These are phyloP conservation scores for Eupristina koningsbergeri DNA, from an alignment of 1,140 invertebrate species.

Conservation along the genomic window DNA sequence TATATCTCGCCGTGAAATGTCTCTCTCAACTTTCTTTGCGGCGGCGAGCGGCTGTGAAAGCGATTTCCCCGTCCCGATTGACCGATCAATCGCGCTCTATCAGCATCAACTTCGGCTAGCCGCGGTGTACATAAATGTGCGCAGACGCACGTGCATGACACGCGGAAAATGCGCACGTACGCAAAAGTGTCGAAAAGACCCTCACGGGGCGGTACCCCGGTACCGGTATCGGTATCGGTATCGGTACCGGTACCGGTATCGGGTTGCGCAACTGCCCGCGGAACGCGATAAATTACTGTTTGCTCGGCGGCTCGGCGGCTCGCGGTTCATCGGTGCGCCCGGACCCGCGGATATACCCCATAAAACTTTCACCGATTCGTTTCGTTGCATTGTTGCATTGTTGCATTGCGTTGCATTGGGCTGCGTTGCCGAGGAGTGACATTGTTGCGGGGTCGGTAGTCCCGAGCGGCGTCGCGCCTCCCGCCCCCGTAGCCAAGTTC, in stretches of 20 bases:
- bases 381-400: constrained; percentile 30
- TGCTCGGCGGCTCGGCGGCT: too few relatives aligned
- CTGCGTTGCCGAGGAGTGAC: constrained; percentile 3
- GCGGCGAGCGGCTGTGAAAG: background rate
- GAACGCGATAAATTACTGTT: too few relatives aligned
- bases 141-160: background rate
- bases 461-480: background rate
- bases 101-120: background rate
- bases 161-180: background rate
- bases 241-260: background rate
- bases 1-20: background rate
- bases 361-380: constrained; percentile 50
- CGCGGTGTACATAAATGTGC: too few relatives aligned
- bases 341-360: background rate
- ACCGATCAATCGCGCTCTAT: background rate
- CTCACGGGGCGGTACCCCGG: background rate
- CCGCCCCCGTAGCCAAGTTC: background rate
- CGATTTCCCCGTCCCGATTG: background rate
- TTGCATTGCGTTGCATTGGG: too few relatives aligned
- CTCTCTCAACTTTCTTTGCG: background rate
- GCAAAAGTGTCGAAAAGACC: background rate
- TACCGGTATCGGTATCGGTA: background rate
- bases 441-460: constrained; percentile 23
- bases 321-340: constrained; percentile 1
- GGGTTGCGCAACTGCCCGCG: background rate